Evolutionary conservation across 1,140 invertebrate species (phyloP).

Genomic region (Globodera ellingtonae): DNA sequence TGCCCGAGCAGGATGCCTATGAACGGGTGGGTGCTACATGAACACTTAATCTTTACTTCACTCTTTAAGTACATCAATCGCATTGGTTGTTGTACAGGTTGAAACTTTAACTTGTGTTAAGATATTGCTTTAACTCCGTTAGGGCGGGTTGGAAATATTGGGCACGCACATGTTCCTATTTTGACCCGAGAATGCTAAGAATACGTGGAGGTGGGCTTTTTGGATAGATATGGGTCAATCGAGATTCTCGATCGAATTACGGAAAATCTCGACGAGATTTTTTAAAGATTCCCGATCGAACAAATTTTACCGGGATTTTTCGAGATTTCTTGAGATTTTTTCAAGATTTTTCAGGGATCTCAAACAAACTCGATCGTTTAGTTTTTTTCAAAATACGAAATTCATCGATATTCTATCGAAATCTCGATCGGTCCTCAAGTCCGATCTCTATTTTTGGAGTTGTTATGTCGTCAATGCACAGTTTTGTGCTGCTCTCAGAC

Average conservation of each 20-base stretch:
- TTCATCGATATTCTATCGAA: too few relatives aligned
- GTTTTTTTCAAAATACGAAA: too few relatives aligned
- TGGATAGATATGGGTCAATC: too few relatives aligned
- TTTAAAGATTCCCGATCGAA: too few relatives aligned
- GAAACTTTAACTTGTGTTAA: neutral
- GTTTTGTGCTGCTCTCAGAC: neutral
- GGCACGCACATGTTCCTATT: conserved; percentile 15
- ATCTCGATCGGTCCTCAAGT: too few relatives aligned
- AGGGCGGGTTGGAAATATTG: conserved; percentile 13
- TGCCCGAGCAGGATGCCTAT: conserved; percentile 68
- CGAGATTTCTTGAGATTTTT: too few relatives aligned
- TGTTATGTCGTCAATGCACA: neutral
- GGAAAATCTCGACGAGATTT: too few relatives aligned
- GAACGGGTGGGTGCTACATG: neutral
- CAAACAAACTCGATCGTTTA: too few relatives aligned
- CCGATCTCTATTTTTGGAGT: neutral
- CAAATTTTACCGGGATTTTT: too few relatives aligned
- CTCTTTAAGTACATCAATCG: conserved; percentile 35
- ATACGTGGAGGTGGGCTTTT: conserved; percentile 2
- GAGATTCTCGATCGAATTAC: too few relatives aligned
- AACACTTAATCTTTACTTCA: too few relatives aligned
- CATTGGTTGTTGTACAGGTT: conserved; percentile 33
- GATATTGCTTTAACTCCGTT: neutral
- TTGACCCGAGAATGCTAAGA: conserved; percentile 12
- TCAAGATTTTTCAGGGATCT: too few relatives aligned